Conservation (phyloP, 1,140 invertebrate species). For the Vanessa tameamea region DNA sequence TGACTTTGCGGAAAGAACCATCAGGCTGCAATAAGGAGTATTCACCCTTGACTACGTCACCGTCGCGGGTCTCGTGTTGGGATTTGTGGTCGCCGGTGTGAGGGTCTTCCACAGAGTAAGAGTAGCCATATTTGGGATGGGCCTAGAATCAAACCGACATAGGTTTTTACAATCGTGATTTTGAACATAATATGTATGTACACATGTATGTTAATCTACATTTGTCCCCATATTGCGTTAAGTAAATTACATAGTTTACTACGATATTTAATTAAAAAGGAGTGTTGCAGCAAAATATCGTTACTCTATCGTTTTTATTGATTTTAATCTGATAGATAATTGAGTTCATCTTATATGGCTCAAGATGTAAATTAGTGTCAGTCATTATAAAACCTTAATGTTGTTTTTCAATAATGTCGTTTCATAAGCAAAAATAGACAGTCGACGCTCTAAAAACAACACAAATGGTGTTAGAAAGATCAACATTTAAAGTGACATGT, state of each 20-base stretch:
- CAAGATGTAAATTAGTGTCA: slow-evolving; percentile 1
- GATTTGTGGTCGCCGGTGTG: slow-evolving; percentile 79
- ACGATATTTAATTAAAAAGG: background rate
- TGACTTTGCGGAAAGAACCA: slow-evolving; percentile 72
- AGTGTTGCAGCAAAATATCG: background rate
- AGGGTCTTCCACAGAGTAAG: slow-evolving; percentile 77
- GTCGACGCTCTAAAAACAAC: background rate
- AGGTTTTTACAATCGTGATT: background rate
- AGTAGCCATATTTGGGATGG: slow-evolving; percentile 77
- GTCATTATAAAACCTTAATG: slow-evolving; percentile 2
- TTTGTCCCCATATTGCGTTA: background rate
- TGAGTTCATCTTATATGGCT: background rate
- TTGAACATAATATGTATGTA: too few species aligned
- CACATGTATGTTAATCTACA: too few species aligned
- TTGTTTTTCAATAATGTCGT: background rate
- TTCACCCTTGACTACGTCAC: slow-evolving; percentile 78
- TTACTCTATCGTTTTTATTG: background rate
- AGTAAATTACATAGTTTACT: background rate
- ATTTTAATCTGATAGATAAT: slow-evolving; percentile 4
- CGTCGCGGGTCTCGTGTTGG: slow-evolving; percentile 78
- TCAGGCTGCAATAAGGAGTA: slow-evolving; percentile 71
- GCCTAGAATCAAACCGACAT: slow-evolving; percentile 44
- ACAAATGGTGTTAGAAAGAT: background rate
- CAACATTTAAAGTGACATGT: background rate
- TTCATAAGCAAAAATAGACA: background rate